Evolutionary conservation across 1,140 invertebrate genomes (phyloP).

Genomic region (Macrotrachela quadricornifera): DNA sequence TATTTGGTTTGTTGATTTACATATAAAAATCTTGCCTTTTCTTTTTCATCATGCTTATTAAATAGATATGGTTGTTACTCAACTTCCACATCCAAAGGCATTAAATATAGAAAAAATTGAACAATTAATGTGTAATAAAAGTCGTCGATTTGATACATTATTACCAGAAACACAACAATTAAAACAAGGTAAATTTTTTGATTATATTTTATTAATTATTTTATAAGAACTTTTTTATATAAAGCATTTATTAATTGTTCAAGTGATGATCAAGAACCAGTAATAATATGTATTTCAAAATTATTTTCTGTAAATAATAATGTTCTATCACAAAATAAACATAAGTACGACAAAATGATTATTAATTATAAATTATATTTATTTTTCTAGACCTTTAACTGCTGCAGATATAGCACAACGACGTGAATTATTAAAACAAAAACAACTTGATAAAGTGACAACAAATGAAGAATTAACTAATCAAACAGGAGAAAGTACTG

Average conservation of each 20-base stretch:
- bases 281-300: constrained; percentile 81
- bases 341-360: constrained; percentile 23
- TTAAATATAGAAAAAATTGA: neutral
- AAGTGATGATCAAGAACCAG: constrained; percentile 39
- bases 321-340: constrained; percentile 15
- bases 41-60: no score
- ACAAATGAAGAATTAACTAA: neutral
- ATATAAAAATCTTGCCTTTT: no score
- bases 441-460: constrained; percentile 13
- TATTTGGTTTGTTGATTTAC: neutral
- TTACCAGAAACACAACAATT: constrained; percentile 46
- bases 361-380: constrained; percentile 26
- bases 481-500: constrained; percentile 1
- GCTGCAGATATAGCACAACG: constrained; percentile 48
- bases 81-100: neutral
- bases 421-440: constrained; percentile 43
- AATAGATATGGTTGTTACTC: neutral
- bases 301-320: constrained; percentile 48
- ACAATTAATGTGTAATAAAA: constrained; percentile 47
- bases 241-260: constrained; percentile 47
- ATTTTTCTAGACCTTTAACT: constrained; percentile 40
- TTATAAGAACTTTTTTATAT: neutral
- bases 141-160: constrained; percentile 44
- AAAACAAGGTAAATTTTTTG: constrained; percentile 35
- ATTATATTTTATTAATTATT: neutral